Evolutionary conservation across 2,888 invertebrate genomes (phyloP), one percentile per base, ranked within the genome.

Genomic region (Pomacea canaliculata): DNA sequence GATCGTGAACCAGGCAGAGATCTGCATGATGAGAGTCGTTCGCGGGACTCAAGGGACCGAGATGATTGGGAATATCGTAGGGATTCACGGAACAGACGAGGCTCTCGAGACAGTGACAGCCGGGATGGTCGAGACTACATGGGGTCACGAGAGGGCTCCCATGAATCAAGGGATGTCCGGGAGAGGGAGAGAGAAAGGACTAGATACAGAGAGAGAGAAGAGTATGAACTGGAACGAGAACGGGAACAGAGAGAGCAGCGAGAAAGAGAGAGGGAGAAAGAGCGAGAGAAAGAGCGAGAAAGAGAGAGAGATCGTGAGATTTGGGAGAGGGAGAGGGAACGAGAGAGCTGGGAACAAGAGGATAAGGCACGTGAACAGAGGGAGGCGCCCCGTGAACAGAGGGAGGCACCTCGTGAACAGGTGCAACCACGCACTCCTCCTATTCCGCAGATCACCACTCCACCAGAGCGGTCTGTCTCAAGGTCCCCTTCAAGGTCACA

Each of bases 1-100:
- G 83, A 82, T 18, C 70, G 81, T 8, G 83, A 83, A 19, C 59
- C 67, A 23, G 51, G 72, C 4, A 27, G 73, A n/a, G 65, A 70
- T n/a, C 46, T 49, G 19, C 80, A 79, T 60, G 84, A 85, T 23
- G 83, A 84, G 51, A 71, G 77, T 8, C 78, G 85, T 12, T 82
- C 83, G 7, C 73, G 82, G 8, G 85, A 85, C 51, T 83, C 84
- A 0, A 78, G 80, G 69, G 83, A 83, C 62, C 77, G 81, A 72
- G 80, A 80, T 7, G 70, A 76, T 56, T 83, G 79, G 76, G 83
- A 80, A 71, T 80, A 80, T 49, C 73, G 79, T 8, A 70, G 83
- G 13, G 81, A 81, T 13, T 76, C 75, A 51, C 48, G 78, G 23
- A 75, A 76, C 0, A 73, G 77, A 7, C 76, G 73, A 59, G 81